These are phyloP conservation scores for Dromius quadrimaculatus DNA, from an alignment of 2,888 invertebrate species.

Conservation along the genomic window DNA sequence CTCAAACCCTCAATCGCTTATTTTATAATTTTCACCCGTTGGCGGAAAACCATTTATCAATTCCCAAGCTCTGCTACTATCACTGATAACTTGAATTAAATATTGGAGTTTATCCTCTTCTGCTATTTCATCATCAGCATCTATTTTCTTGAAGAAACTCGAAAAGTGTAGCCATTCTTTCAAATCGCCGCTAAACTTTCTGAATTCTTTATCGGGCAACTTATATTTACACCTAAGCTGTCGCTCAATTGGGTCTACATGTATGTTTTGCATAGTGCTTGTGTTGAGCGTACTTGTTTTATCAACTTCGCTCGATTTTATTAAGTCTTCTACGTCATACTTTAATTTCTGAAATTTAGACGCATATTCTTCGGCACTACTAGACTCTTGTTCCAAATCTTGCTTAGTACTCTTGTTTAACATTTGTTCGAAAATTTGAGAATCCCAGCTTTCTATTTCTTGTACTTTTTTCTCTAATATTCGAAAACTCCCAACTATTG, in stretches of 20 bases:
- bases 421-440: background rate
- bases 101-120: slow-evolving; percentile 35
- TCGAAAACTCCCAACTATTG: background rate
- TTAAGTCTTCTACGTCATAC: background rate
- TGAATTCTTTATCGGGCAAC: slow-evolving; percentile 22
- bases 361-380: background rate
- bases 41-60: slow-evolving; percentile 30
- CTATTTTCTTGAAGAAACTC: slow-evolving; percentile 20
- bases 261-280: background rate
- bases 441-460: background rate
- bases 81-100: slow-evolving; percentile 9
- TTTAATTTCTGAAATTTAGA: slow-evolving; percentile 15
- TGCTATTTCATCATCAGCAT: slow-evolving; percentile 1
- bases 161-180: slow-evolving; percentile 33
- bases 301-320: background rate
- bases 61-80: background rate
- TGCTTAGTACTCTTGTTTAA: background rate
- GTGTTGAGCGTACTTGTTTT: background rate
- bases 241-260: background rate
- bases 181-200: slow-evolving; percentile 34
- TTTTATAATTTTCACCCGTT: slow-evolving; percentile 24
- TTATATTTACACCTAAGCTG: background rate
- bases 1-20: slow-evolving; percentile 18
- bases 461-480: background rate
- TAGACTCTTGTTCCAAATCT: background rate